Conservation (phyloP, 2,113 vertebrate genomes). For the Centropus unirufus region DNA sequence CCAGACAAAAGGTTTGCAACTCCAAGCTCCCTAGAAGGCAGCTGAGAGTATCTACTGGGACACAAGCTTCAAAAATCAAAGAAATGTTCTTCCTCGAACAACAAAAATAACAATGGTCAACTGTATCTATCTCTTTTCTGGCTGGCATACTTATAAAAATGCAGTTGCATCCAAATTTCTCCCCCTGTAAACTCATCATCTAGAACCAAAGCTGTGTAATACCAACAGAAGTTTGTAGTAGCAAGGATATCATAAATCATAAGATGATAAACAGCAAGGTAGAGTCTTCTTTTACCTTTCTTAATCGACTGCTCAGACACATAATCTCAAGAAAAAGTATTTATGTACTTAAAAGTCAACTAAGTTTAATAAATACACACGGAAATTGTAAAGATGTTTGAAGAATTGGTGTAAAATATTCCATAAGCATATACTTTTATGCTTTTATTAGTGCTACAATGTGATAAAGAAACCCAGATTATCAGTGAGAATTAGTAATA, state of each 20-base stretch:
- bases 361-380: neutral
- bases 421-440: neutral
- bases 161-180: neutral
- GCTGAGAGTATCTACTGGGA: neutral
- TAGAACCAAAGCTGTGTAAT: neutral
- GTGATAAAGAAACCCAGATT: neutral
- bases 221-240: neutral
- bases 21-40: neutral
- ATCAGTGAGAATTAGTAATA: neutral
- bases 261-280: neutral
- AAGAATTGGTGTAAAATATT: neutral
- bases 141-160: neutral
- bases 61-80: neutral
- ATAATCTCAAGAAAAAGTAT: neutral
- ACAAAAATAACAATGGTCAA: neutral
- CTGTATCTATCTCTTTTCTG: neutral
- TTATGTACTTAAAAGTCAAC: neutral
- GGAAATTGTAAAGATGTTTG: neutral
- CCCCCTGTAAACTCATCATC: neutral
- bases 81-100: neutral
- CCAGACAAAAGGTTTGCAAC: neutral
- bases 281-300: neutral
- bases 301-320: neutral
- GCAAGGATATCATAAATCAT: neutral
- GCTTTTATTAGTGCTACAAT: neutral